A percentile compares a stretch with the other conserved stretches of the same genome.
Conservation (phyloP, 2,888 invertebrate genomes). For the Drosophila pseudotakahashii region DNA sequence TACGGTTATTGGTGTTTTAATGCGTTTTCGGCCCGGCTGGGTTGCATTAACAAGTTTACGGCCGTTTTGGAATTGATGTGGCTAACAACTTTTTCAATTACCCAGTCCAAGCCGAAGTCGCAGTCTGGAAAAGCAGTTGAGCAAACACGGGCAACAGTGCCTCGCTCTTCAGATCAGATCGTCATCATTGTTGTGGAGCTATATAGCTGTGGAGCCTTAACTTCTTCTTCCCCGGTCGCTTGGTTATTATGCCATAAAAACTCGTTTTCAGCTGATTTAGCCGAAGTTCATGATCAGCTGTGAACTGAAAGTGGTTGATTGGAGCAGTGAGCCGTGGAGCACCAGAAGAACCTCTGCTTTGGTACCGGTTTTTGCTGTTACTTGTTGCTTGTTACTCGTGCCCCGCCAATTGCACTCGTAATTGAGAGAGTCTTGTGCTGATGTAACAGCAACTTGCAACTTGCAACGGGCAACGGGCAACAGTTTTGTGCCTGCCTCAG, state of each 20-base stretch:
- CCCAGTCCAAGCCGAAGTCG: conserved; percentile 12
- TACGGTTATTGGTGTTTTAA: conserved; percentile 61
- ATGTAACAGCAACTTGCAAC: conserved; percentile 62
- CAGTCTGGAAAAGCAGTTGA: conserved; percentile 6
- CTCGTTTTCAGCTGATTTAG: conserved; percentile 75
- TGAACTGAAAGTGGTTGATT: conserved; percentile 80
- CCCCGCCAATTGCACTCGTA: conserved; percentile 68
- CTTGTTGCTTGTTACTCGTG: conserved; percentile 76
- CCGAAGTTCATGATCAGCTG: conserved; percentile 78
- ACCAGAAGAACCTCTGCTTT: conserved; percentile 36
- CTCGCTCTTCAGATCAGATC: conserved; percentile 25
- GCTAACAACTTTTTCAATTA: conserved; percentile 78
- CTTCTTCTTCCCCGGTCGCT: conserved; percentile 35
- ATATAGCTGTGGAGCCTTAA: conserved; percentile 4
- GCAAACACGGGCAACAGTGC: conserved; percentile 15
- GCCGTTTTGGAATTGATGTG: conserved; percentile 76
- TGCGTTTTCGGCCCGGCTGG: conserved; percentile 49
- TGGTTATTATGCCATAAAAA: conserved; percentile 77
- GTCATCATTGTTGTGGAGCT: conserved; percentile 35
- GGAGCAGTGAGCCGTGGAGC: conserved; percentile 35
- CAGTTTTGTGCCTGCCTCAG: conserved; percentile 43
- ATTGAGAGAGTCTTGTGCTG: conserved; percentile 71
- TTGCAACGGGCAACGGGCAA: conserved; percentile 24
- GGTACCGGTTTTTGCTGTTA: conserved; percentile 79
- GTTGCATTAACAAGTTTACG: conserved; percentile 74